Conservation (phyloP, 2,888 invertebrate species). For the Apantesis nais region DNA sequence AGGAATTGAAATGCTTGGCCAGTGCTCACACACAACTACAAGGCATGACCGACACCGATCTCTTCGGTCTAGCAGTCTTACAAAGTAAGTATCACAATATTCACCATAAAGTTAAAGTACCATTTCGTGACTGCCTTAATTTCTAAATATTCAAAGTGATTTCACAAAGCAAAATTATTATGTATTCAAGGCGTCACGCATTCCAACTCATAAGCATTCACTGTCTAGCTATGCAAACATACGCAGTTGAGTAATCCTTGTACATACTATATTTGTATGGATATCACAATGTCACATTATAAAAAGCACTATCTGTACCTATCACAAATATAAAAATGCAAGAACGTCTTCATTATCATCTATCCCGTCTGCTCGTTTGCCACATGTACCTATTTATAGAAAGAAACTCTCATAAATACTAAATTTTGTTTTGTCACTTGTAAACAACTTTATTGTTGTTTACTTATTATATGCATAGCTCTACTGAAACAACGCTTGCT, state of each 20-base stretch:
- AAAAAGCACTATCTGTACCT: constrained; percentile 5
- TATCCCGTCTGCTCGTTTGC: no score
- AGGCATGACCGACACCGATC: constrained; percentile 93
- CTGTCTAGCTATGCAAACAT: constrained; percentile 58
- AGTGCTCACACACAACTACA: constrained; percentile 92
- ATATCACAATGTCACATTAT: constrained; percentile 51
- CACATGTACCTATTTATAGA: no score
- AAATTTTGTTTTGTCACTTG: no score
- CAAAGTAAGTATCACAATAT: constrained; percentile 87
- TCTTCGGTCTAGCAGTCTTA: constrained; percentile 93
- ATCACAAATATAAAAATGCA: constrained; percentile 5
- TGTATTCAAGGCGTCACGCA: constrained; percentile 61
- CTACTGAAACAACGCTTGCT: background rate
- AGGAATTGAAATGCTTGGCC: constrained; percentile 93
- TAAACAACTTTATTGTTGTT: background rate
- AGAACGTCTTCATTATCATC: background rate
- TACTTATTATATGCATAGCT: background rate
- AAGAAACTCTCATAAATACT: background rate
- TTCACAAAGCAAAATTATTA: constrained; percentile 60
- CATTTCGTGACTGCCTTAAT: constrained; percentile 39
- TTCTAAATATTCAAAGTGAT: constrained; percentile 52
- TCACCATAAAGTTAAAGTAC: constrained; percentile 20
- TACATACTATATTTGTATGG: constrained; percentile 58
- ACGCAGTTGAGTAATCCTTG: constrained; percentile 62
- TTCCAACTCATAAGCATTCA: constrained; percentile 57